A percentile compares a stretch with the other conserved stretches of the same genome.
Conservation (phyloP, 2,113 vertebrate species). For the Prietella phreatophila region DNA sequence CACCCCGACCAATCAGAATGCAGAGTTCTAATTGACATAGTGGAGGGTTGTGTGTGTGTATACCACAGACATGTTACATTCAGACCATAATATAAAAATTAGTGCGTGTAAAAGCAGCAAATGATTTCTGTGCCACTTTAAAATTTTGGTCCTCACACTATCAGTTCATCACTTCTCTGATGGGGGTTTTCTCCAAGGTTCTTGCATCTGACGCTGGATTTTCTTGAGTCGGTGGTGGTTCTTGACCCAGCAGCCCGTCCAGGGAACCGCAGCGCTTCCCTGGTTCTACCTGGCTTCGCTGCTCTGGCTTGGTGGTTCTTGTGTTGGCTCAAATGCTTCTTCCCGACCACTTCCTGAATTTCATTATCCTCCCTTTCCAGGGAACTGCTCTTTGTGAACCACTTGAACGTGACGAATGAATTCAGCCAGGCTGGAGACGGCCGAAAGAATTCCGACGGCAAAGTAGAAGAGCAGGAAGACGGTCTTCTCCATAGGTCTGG, state of each 20-base stretch:
- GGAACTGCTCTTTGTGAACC: background rate
- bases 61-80: background rate
- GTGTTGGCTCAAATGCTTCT: too few relatives aligned
- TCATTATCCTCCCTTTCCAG: background rate
- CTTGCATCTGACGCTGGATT: background rate
- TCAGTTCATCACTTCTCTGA: background rate
- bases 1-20: background rate
- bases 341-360: background rate
- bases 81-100: background rate
- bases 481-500: conserved; percentile 88
- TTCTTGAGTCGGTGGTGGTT: background rate
- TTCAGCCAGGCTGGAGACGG: conserved; percentile 78
- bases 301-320: background rate
- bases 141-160: background rate
- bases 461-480: conserved; percentile 93
- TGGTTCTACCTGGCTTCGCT: background rate
- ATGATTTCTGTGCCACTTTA: background rate
- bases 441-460: conserved; percentile 78
- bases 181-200: background rate
- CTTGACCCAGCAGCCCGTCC: background rate
- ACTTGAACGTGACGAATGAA: conserved; percentile 76
- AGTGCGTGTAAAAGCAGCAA: background rate
- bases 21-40: background rate
- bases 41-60: too few relatives aligned
- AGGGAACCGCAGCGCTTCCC: background rate